Conservation (phyloP, 2,888 invertebrate genomes). For the Cheiracanthium punctorium region DNA sequence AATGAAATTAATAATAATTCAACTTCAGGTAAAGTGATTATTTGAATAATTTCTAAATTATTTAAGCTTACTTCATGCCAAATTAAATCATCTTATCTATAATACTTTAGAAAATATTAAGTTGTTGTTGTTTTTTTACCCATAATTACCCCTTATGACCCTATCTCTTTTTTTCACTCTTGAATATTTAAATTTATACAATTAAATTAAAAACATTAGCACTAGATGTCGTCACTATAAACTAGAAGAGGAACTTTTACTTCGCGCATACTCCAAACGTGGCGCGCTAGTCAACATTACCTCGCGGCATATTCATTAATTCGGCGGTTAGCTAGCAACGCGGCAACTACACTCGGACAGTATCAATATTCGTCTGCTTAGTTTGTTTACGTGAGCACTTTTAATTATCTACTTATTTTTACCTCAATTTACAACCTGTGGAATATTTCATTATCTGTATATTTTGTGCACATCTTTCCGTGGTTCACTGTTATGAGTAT, state of each 20-base stretch:
- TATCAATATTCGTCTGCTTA: not conserved
- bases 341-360: slow-evolving; percentile 30
- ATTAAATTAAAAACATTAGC: too few relatives aligned
- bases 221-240: slow-evolving; percentile 34
- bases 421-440: not conserved
- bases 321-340: slow-evolving; percentile 54
- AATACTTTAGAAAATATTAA: too few relatives aligned
- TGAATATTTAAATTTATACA: too few relatives aligned
- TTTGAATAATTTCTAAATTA: too few relatives aligned
- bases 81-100: too few relatives aligned
- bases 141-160: too few relatives aligned
- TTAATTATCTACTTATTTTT: not conserved
- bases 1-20: too few relatives aligned
- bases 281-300: slow-evolving; percentile 56
- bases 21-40: too few relatives aligned
- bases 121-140: too few relatives aligned
- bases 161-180: too few relatives aligned
- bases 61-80: too few relatives aligned
- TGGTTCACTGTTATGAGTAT: not conserved
- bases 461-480: slow-evolving; percentile 4
- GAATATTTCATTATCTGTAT: slow-evolving; percentile 6
- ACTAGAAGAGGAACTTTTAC: not conserved
- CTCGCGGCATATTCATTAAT: slow-evolving; percentile 65
- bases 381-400: slow-evolving; percentile 13
- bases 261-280: slow-evolving; percentile 55